Evolutionary conservation across 2,797 vertebrate species (phyloP), one percentile per base, ranked within the genome.

Genomic region (Halcyon smyrnensis): DNA sequence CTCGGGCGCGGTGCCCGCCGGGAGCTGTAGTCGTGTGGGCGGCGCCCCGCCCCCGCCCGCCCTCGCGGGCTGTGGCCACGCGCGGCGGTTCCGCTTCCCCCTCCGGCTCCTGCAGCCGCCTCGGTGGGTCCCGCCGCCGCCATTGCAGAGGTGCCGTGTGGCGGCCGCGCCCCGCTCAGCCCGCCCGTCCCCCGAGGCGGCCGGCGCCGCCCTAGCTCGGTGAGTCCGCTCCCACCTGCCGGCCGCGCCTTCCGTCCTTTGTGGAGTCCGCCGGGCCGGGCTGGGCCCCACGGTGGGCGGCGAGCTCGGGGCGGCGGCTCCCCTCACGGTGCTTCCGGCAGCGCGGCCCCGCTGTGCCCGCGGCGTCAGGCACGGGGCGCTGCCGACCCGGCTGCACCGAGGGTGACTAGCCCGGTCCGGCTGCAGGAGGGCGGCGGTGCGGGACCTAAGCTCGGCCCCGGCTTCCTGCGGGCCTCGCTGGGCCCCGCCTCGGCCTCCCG

Each of bases 1-100:
- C n/a, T 24, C 21, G 2, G 28, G 41, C 37, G 69, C 50, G 53
- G 4, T 8, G 67, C 51, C 48, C 25, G 68, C 34, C 34, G 91
- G 94, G 94, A 77, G 16, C 5, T 57, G 91, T 63, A 89, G 94
- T 87, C 32, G 20, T 7, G 65, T 36, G 70, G 54, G 79, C 75
- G 78, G 56, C 15, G 84, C 91, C 32, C 75, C 57, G 70, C 94
- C 91, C 90, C 97, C 90, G 79, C 93, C 95, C 94, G 93, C 69
- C 85, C 70, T 94, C 70, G 88, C 89, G 96, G 96, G 94, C 94
- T 97, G 97, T 97, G 97, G 97, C 98, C 98, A 97, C 98, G 98
- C 97, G 97, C 97, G 78, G 93, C 77, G 95, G 97, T 98, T 98
- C 98, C 98, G 97, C 98, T 98, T 97, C 97, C 97, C 92, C 96